phyloP scores from a whole-genome alignment of 2,888 invertebrate genomes.

The Torymus aiolomorphi region DNA sequence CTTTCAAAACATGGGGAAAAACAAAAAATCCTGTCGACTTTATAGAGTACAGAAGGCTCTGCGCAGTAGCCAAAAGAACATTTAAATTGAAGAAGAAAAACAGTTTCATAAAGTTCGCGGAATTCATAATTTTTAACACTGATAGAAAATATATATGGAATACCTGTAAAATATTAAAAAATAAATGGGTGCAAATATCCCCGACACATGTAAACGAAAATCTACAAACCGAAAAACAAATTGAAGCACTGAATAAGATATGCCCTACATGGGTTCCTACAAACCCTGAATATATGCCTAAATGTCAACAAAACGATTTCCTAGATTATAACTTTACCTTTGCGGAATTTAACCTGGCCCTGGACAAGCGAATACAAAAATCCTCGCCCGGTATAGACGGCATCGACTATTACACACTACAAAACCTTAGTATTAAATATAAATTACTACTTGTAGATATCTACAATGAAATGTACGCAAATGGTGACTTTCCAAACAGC shows the following conservation, averaged over 20 bases:
- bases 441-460: too few species aligned
- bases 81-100: neutral
- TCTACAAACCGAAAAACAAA: neutral
- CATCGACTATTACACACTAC: too few species aligned
- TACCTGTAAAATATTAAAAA: too few species aligned
- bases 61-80: neutral
- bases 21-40: neutral
- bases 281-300: conserved; percentile 10
- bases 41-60: neutral
- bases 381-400: too few species aligned
- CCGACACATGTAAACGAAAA: neutral
- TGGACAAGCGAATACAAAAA: neutral
- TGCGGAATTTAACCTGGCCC: neutral
- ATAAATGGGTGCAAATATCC: conserved; percentile 31
- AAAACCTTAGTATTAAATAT: too few species aligned
- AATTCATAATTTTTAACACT: neutral
- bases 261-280: conserved; percentile 15
- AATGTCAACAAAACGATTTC: conserved; percentile 4
- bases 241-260: conserved; percentile 1
- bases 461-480: too few species aligned
- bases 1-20: neutral
- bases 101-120: neutral
- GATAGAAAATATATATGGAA: neutral
- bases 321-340: conserved; percentile 11
- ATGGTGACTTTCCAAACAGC: too few species aligned